Evolutionary conservation across 2,797 vertebrate species (phyloP).

Genomic region (Helicolenus hilgendorfi): DNA sequence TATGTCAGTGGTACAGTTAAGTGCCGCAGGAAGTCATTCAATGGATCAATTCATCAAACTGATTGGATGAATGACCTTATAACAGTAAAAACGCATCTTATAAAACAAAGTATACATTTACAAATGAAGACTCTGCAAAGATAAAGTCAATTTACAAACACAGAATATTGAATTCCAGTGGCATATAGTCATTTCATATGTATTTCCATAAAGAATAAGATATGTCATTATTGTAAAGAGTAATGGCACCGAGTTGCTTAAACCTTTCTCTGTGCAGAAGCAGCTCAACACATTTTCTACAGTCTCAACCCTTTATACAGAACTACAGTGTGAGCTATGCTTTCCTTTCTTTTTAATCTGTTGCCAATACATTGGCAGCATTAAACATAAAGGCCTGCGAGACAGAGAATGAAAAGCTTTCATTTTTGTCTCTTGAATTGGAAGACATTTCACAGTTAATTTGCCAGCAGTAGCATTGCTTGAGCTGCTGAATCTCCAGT

Average conservation of each 20-base stretch:
- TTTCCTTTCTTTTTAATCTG: neutral
- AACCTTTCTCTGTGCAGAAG: neutral
- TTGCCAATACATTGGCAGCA: neutral
- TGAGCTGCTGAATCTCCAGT: neutral
- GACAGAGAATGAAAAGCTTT: neutral
- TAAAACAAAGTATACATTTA: slow-evolving; percentile 60
- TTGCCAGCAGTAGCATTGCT: neutral
- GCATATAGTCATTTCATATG: slow-evolving; percentile 56
- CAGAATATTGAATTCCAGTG: slow-evolving; percentile 74
- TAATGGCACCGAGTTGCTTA: slow-evolving; percentile 78
- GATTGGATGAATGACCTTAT: neutral
- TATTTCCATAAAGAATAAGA: slow-evolving; percentile 20
- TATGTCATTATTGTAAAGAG: slow-evolving; percentile 59
- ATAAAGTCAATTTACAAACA: slow-evolving; percentile 70
- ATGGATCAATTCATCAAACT: neutral
- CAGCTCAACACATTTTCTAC: neutral
- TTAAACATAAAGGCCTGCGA: neutral
- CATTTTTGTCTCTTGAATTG: neutral
- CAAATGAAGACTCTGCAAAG: slow-evolving; percentile 58
- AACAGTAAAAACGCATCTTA: slow-evolving; percentile 40
- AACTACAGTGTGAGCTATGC: neutral
- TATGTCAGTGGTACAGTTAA: neutral
- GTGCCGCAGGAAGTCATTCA: slow-evolving; percentile 19
- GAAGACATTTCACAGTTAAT: slow-evolving; percentile 17
- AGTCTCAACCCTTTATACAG: neutral